A percentile compares a stretch with the other conserved stretches of the same genome.
These are phyloP conservation scores for Tringa solitaria DNA, from an alignment of 2,113 vertebrate genomes.

Conservation along the genomic window DNA sequence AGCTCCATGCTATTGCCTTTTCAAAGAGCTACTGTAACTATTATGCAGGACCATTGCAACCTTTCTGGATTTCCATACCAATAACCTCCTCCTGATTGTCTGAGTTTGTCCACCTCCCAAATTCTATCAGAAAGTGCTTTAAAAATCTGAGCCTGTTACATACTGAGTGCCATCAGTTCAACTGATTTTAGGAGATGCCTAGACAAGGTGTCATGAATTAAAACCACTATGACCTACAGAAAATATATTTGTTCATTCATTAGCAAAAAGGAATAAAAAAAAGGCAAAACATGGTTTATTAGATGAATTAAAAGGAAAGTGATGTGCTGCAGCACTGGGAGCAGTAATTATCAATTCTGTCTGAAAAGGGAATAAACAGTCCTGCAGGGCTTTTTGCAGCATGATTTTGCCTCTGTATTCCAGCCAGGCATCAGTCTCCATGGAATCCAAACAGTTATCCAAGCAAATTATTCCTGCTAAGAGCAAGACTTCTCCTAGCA, in stretches of 20 bases:
- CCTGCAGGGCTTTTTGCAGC: constrained; percentile 1
- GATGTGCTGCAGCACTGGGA: neutral
- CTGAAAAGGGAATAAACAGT: constrained; percentile 26
- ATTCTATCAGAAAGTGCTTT: neutral
- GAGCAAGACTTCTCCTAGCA: neutral
- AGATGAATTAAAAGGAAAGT: neutral
- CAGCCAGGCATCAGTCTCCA: neutral
- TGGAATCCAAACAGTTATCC: neutral
- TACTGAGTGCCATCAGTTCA: neutral
- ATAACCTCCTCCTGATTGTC: constrained; percentile 1
- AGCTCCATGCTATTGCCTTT: neutral
- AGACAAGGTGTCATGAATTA: neutral
- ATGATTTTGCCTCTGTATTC: constrained; percentile 1
- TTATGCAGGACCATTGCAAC: neutral
- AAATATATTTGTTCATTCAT: neutral
- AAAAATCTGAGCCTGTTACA: neutral
- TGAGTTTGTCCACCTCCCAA: neutral
- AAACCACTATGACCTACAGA: neutral
- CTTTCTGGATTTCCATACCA: constrained; percentile 7
- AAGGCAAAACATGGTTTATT: neutral
- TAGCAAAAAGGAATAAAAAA: neutral
- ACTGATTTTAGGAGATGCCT: neutral
- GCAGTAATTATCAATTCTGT: constrained; percentile 30
- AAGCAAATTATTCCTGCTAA: neutral
- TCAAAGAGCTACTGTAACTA: neutral